Conservation (phyloP, 1,140 invertebrate species). For the Drosophila albomicans region DNA sequence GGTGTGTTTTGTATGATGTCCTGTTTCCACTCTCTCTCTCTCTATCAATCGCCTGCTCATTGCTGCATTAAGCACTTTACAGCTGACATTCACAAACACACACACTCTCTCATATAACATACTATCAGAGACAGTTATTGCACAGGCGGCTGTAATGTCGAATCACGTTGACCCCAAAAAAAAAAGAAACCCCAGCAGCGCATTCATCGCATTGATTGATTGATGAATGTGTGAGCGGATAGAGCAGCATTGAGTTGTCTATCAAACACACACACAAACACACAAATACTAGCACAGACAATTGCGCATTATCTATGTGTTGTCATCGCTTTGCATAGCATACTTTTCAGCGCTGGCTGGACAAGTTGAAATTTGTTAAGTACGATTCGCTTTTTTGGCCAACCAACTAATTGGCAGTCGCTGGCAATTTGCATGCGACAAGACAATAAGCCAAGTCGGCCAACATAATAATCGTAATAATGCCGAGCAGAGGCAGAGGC, state of each 20-base stretch:
- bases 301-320: neutral
- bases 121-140: slow-evolving; percentile 22
- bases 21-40: neutral
- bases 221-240: slow-evolving; percentile 34
- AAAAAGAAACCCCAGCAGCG: slow-evolving; percentile 24
- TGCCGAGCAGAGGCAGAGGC: slow-evolving; percentile 11
- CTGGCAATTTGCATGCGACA: slow-evolving; percentile 23
- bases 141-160: slow-evolving; percentile 45
- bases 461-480: slow-evolving; percentile 21
- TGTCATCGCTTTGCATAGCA: slow-evolving; percentile 25
- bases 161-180: slow-evolving; percentile 57
- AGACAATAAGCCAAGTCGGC: slow-evolving; percentile 14
- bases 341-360: slow-evolving; percentile 8
- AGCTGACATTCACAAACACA: slow-evolving; percentile 16
- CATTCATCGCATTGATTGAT: slow-evolving; percentile 72
- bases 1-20: slow-evolving; percentile 1
- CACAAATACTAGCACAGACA: neutral
- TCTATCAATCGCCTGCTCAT: slow-evolving; percentile 1
- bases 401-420: slow-evolving; percentile 25
- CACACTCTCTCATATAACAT: neutral
- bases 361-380: slow-evolving; percentile 6
- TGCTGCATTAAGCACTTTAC: slow-evolving; percentile 68
- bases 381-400: neutral
- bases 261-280: slow-evolving; percentile 17
- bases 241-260: slow-evolving; percentile 54